Evolutionary conservation across 2,888 invertebrate genomes (phyloP).

Genomic region (Coenonympha arcania): DNA sequence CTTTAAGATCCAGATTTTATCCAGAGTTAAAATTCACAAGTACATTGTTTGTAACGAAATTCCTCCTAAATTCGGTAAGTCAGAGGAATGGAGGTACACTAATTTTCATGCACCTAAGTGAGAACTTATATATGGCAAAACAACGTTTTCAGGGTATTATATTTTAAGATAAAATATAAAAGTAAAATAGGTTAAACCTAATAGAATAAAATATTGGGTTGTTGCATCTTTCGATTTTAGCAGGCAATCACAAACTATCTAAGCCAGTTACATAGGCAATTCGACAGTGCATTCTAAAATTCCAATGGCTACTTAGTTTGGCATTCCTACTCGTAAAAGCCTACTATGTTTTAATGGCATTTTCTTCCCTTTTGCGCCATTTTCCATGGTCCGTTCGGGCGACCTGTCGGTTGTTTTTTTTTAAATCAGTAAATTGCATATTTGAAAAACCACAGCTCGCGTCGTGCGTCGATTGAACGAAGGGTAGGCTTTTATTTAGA

Average conservation of each 20-base stretch:
- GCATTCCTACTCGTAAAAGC: conserved; percentile 58
- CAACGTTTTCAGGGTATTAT: too few species aligned
- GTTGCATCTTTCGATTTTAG: too few species aligned
- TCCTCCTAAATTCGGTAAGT: too few species aligned
- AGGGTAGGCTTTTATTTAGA: conserved; percentile 28
- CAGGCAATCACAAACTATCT: not conserved
- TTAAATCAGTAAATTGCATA: conserved; percentile 73
- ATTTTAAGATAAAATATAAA: too few species aligned
- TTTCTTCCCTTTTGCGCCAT: conserved; percentile 58
- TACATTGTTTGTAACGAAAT: too few species aligned
- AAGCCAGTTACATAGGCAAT: not conserved
- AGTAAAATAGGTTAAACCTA: too few species aligned
- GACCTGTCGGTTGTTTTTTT: conserved; percentile 49
- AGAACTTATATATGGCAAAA: too few species aligned
- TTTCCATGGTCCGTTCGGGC: conserved; percentile 56
- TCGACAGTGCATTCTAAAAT: not conserved
- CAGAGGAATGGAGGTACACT: too few species aligned
- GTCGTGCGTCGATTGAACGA: conserved; percentile 40
- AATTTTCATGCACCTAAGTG: too few species aligned
- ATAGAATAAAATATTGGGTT: too few species aligned
- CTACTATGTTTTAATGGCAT: conserved; percentile 55
- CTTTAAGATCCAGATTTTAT: too few species aligned
- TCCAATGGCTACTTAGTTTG: conserved; percentile 38
- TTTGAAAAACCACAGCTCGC: conserved; percentile 66
- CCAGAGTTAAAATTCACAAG: too few species aligned